A percentile compares a stretch with the other conserved stretches of the same genome.
These are phyloP conservation scores for Cottoperca gobio DNA, from an alignment of 2,797 vertebrate species.

Conservation along the genomic window DNA sequence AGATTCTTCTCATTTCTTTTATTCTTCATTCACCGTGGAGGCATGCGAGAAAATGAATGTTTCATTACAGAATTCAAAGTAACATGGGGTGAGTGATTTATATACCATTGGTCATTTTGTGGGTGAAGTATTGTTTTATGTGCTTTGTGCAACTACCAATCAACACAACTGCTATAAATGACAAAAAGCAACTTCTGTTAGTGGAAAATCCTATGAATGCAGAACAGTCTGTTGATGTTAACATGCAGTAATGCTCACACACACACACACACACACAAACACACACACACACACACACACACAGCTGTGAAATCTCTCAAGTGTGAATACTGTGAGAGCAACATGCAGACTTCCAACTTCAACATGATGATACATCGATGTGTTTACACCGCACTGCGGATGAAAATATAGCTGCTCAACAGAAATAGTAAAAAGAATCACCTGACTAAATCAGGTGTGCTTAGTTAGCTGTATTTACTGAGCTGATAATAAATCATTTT, in stretches of 20 bases:
- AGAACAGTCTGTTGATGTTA: conserved; percentile 32
- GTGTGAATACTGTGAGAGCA: conserved; percentile 24
- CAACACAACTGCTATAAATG: conserved; percentile 4
- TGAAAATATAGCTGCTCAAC: conserved; percentile 6
- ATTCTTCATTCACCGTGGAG: too few relatives aligned
- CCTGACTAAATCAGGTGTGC: conserved; percentile 4
- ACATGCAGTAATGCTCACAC: conserved; percentile 5
- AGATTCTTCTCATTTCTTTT: too few relatives aligned
- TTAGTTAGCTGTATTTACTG: not conserved
- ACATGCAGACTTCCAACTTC: conserved; percentile 21
- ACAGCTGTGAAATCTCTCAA: conserved; percentile 12
- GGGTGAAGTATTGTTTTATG: too few relatives aligned
- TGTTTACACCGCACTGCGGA: conserved; percentile 10
- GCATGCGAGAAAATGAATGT: too few relatives aligned
- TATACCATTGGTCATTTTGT: too few relatives aligned
- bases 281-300: conserved; percentile 15
- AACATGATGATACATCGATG: conserved; percentile 13
- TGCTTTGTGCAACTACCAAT: conserved; percentile 8
- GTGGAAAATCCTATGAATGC: conserved; percentile 25
- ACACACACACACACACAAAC: not conserved
- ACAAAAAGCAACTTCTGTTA: conserved; percentile 5
- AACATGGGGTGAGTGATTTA: too few relatives aligned
- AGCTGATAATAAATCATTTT: conserved; percentile 6
- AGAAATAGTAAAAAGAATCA: conserved; percentile 18
- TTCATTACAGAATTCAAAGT: too few relatives aligned